phyloP scores from a whole-genome alignment of 2,888 invertebrate species.

The Tetramorium bicarinatum region DNA sequence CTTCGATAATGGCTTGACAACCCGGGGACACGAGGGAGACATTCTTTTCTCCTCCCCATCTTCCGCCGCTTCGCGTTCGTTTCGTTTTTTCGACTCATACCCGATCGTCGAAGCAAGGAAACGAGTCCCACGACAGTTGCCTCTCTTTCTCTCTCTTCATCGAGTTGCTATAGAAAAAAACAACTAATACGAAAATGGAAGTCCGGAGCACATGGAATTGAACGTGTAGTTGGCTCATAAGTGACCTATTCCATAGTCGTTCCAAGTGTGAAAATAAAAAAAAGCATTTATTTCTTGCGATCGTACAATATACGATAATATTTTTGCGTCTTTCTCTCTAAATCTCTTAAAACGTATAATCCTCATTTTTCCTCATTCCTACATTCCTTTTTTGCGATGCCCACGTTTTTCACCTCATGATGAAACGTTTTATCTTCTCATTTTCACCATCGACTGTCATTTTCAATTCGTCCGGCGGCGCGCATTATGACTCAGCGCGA shows the following conservation, averaged over 20 bases:
- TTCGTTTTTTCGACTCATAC: constrained; percentile 54
- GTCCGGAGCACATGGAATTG: constrained; percentile 11
- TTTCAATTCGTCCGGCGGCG: constrained; percentile 39
- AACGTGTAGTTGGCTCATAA: background rate
- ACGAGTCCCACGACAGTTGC: constrained; percentile 30
- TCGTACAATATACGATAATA: background rate
- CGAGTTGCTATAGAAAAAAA: background rate
- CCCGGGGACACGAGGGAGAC: constrained; percentile 74
- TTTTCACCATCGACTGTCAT: constrained; percentile 50
- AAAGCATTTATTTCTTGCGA: constrained; percentile 2
- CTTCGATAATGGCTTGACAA: constrained; percentile 80
- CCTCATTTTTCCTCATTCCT: background rate
- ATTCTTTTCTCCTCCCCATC: constrained; percentile 73
- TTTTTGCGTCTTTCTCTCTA: background rate
- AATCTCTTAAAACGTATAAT: background rate
- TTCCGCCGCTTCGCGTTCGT: constrained; percentile 58
- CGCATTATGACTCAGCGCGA: constrained; percentile 62
- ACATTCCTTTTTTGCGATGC: background rate
- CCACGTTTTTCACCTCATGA: background rate
- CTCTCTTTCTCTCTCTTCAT: background rate
- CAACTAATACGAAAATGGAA: constrained; percentile 22
- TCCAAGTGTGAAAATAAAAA: background rate
- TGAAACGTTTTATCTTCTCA: constrained; percentile 50
- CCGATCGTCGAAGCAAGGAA: constrained; percentile 58
- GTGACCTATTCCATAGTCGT: background rate